Conservation (phyloP, 2,797 vertebrate species). For the Macrochelys suwanniensis region DNA sequence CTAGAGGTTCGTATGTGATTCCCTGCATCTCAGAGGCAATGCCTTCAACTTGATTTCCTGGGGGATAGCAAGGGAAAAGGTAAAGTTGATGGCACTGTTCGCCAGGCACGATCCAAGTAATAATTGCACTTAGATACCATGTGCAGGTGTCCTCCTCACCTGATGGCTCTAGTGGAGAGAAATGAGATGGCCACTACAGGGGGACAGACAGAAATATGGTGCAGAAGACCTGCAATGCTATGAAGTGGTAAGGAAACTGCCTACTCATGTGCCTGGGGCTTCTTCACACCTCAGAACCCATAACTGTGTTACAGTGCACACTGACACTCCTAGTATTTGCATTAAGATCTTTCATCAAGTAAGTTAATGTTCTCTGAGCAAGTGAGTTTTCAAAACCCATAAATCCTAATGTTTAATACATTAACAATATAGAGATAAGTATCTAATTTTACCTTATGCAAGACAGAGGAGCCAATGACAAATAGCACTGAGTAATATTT, state of each 20-base stretch:
- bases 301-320: constrained; percentile 58
- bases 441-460: constrained; percentile 72
- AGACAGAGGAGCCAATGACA: constrained; percentile 76
- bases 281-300: constrained; percentile 62
- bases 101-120: not conserved
- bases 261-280: constrained; percentile 57
- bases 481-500: constrained; percentile 73
- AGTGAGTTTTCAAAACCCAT: constrained; percentile 69
- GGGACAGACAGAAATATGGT: not conserved
- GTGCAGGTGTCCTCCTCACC: not conserved
- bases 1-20: not conserved
- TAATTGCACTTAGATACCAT: not conserved
- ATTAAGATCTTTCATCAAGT: constrained; percentile 72
- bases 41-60: not conserved
- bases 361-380: constrained; percentile 69
- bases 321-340: constrained; percentile 60
- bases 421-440: constrained; percentile 76
- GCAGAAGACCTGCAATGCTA: constrained; percentile 22
- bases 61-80: not conserved
- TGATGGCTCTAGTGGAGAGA: not conserved
- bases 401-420: constrained; percentile 72
- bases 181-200: not conserved
- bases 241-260: constrained; percentile 50
- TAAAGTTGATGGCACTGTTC: not conserved
- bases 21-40: not conserved